Base-by-base conservation (phyloP, 2,888 invertebrate species). In the Eupithecia pulchellata region DNA sequence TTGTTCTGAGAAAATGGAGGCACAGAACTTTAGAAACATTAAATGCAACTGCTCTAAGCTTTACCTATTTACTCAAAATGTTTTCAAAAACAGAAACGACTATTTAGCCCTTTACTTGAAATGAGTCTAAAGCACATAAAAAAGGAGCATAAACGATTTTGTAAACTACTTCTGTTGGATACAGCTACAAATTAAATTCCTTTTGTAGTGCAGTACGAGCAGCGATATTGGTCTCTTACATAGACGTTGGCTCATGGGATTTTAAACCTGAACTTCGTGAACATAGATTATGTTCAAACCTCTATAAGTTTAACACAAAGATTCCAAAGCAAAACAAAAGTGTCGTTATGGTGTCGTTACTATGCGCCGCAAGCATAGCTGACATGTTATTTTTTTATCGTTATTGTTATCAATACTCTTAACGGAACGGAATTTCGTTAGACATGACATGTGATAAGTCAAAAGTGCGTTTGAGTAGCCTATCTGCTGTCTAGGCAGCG, bases 121-220 rank as follows among this genome's bases (percentile, higher is more conserved):
- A 55, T 27, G 27, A 27, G 27, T 27, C 55, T 27, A 55, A 27
- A 27, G 55, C 55, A 27, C 55, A 55, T 14, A 17, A 55, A 55
- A 55, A 55, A 55, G 14, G 14, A 6, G 27, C 13, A 55, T 27
- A 55, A 55, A 29, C 27, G 55, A 27, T 27, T 17, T 13, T 55
- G 27, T n/a, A 42, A 55, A 27, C 20, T n/a, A 47, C 47, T 1
- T n/a, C 8, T 47, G 47, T 20, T 47, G 20, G 47, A 11, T 47
- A 47, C 47, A 47, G 47, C 47, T 47, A 47, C 27, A 55, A 55
- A 55, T 55, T 55, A 55, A 27, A 55, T 47, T 47, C 47, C 47
- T 47, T 20, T 4, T 20, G 20, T 47, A 47, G 47, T 47, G 47
- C 47, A 47, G 11, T 47, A 20, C 0, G 3, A 9, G 47, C 47